These are phyloP conservation scores for Gastrophryne carolinensis DNA, from an alignment of 2,797 vertebrate species.

Conservation along the genomic window DNA sequence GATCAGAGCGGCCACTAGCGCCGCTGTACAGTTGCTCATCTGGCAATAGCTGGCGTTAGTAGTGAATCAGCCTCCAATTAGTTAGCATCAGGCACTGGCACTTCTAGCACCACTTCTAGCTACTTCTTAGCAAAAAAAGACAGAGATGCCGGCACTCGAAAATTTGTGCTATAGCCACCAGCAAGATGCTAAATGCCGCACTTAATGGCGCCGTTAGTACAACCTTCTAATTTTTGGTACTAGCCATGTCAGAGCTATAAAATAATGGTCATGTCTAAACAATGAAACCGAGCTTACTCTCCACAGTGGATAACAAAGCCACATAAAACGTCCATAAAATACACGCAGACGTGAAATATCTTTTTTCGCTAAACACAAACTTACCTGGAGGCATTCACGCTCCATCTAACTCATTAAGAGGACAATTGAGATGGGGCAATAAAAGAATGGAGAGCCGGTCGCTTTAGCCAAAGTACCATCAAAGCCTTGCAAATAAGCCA, in stretches of 20 bases:
- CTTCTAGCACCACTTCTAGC: too few species aligned
- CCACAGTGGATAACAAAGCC: neutral
- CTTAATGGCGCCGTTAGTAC: too few species aligned
- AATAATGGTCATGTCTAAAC: conserved; percentile 1
- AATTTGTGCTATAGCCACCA: too few species aligned
- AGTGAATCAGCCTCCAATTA: too few species aligned
- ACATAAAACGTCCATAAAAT: conserved; percentile 3
- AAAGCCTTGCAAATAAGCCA: conserved; percentile 23
- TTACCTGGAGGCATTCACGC: conserved; percentile 29
- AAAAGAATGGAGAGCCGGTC: neutral
- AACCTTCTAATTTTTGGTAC: too few species aligned
- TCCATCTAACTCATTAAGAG: neutral
- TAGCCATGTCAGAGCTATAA: neutral
- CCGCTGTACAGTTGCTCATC: too few species aligned
- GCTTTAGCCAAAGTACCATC: conserved; percentile 1
- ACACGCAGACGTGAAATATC: conserved; percentile 9
- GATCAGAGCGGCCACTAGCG: too few species aligned
- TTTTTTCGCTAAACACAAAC: conserved; percentile 1
- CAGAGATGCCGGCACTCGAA: too few species aligned
- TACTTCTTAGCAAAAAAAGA: too few species aligned
- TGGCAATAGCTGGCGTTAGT: too few species aligned
- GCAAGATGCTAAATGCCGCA: too few species aligned
- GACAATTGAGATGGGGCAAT: conserved; percentile 6
- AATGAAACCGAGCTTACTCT: neutral
- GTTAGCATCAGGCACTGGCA: too few species aligned